These are phyloP conservation scores for Trematomus bernacchii DNA, from an alignment of 2,797 vertebrate species.

Conservation along the genomic window DNA sequence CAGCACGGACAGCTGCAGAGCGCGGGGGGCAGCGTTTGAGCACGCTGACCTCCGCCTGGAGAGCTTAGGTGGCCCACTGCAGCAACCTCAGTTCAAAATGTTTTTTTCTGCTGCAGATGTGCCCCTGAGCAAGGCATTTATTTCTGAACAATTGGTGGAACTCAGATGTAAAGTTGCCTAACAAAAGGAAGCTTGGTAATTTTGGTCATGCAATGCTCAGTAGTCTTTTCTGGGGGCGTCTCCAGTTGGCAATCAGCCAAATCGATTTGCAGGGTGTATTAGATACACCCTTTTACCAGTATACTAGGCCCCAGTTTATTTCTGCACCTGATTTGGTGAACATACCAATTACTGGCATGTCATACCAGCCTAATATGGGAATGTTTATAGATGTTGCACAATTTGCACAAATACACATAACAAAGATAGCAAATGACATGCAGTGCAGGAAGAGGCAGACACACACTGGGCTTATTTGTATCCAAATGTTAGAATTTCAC, in stretches of 20 bases:
- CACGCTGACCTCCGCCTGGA: slow-evolving; percentile 42
- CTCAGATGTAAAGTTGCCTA: not conserved
- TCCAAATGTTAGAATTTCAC: no score
- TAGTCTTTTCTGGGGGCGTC: not conserved
- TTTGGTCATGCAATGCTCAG: not conserved
- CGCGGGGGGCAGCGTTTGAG: slow-evolving; percentile 42
- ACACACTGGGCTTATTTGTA: no score
- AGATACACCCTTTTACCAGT: not conserved
- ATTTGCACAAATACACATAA: no score
- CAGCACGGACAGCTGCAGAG: slow-evolving; percentile 76
- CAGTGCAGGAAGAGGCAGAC: no score
- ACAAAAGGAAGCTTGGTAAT: not conserved
- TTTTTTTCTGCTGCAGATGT: slow-evolving; percentile 40
- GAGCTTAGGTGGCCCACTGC: slow-evolving; percentile 39
- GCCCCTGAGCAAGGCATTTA: slow-evolving; percentile 47
- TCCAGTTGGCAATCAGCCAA: not conserved
- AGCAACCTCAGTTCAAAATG: slow-evolving; percentile 16
- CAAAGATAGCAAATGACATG: no score
- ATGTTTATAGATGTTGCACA: not conserved
- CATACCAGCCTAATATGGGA: not conserved
- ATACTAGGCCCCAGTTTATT: not conserved
- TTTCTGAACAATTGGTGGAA: not conserved
- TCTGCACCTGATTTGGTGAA: slow-evolving; percentile 5
- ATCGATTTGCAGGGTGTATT: slow-evolving; percentile 14
- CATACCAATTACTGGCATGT: not conserved